Evolutionary conservation across 2,797 vertebrate species (phyloP).

Genomic region (Mormyrus proboscirostris): DNA sequence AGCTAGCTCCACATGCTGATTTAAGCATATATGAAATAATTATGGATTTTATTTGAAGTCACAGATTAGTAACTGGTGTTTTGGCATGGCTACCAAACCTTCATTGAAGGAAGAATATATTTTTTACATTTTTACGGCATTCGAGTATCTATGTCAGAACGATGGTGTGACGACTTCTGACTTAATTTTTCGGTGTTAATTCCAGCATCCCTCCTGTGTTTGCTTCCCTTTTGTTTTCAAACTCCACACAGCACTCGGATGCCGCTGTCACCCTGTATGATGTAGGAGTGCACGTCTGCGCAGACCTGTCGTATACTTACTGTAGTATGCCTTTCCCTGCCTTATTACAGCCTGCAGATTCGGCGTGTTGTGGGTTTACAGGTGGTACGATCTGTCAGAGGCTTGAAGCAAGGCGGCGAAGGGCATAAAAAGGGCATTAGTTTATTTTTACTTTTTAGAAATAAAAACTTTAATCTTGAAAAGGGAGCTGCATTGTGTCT

Average conservation of each 20-base stretch:
- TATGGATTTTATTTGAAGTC: slow-evolving; percentile 32
- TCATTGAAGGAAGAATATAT: background rate
- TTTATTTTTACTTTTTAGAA: slow-evolving; percentile 39
- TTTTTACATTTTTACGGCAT: slow-evolving; percentile 6
- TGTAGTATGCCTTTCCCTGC: slow-evolving; percentile 73
- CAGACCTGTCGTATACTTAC: slow-evolving; percentile 67
- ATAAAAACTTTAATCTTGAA: slow-evolving; percentile 3
- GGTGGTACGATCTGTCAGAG: slow-evolving; percentile 60
- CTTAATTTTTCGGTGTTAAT: background rate
- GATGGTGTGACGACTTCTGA: background rate
- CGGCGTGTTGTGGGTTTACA: slow-evolving; percentile 40
- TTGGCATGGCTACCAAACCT: slow-evolving; percentile 9
- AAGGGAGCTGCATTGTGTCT: slow-evolving; percentile 21
- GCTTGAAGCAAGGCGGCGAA: slow-evolving; percentile 61
- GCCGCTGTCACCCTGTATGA: slow-evolving; percentile 49
- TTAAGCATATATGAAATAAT: slow-evolving; percentile 33
- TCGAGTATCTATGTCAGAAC: background rate
- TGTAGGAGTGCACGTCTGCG: background rate
- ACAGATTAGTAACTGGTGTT: slow-evolving; percentile 2
- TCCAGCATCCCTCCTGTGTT: background rate
- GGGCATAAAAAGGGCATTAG: slow-evolving; percentile 51
- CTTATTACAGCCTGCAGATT: slow-evolving; percentile 57
- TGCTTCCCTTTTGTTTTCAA: background rate
- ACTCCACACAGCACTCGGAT: slow-evolving; percentile 35
- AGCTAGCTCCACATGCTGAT: slow-evolving; percentile 22